A percentile compares a stretch with the other conserved stretches of the same genome.
phyloP scores from a whole-genome alignment of 2,797 vertebrate genomes.

The Antrozous pallidus region DNA sequence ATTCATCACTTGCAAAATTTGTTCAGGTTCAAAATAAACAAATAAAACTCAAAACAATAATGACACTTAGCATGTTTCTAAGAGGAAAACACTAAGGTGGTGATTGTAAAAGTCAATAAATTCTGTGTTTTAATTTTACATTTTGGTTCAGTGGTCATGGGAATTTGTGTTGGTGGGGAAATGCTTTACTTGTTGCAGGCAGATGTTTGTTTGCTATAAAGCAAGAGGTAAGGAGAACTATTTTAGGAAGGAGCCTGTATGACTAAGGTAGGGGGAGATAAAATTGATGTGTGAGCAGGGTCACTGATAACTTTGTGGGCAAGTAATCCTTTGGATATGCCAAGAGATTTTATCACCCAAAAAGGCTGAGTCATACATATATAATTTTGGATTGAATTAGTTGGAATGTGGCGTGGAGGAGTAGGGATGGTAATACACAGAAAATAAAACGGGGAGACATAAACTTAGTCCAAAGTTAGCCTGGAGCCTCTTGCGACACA shows the following conservation, averaged over 20 bases:
- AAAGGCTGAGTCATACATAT: slow-evolving; percentile 25
- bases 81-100: neutral
- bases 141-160: slow-evolving; percentile 31
- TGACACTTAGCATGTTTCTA: neutral
- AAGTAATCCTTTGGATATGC: slow-evolving; percentile 31
- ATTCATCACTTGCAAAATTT: neutral
- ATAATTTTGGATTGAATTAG: slow-evolving; percentile 22
- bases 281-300: neutral
- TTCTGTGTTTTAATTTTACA: slow-evolving; percentile 20
- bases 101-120: neutral
- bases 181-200: slow-evolving; percentile 27
- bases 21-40: neutral
- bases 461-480: neutral
- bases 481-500: neutral
- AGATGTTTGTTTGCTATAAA: neutral
- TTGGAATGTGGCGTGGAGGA: neutral
- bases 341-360: slow-evolving; percentile 48
- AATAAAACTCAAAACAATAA: neutral
- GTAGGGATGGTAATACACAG: neutral
- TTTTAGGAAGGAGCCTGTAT: slow-evolving; percentile 42
- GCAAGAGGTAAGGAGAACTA: slow-evolving; percentile 36
- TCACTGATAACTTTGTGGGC: slow-evolving; percentile 51
- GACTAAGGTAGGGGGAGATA: neutral
- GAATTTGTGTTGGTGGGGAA: slow-evolving; percentile 19
- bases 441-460: neutral